Evolutionary conservation across 2,888 invertebrate genomes (phyloP).

Genomic region (Chrysolina oricalcia): DNA sequence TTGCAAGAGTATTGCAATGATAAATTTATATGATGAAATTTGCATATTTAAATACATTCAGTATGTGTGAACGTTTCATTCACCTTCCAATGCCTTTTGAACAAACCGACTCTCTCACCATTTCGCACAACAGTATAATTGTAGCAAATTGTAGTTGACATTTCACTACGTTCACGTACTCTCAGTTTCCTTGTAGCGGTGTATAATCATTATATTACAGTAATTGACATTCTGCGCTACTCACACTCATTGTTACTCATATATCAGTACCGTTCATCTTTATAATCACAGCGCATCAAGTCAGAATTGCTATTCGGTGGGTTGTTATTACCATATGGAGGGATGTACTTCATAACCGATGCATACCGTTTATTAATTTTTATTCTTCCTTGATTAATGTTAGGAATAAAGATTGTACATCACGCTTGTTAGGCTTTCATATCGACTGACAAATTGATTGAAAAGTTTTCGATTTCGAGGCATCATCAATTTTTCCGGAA

Average conservation of each 20-base stretch:
- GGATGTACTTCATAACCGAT: slow-evolving; percentile 3
- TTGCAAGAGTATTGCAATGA: too few species aligned
- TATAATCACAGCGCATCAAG: not conserved
- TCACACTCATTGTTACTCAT: not conserved
- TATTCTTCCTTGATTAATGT: not conserved
- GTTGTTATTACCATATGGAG: not conserved
- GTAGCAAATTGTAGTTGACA: not conserved
- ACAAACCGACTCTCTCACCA: too few species aligned
- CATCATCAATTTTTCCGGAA: not conserved
- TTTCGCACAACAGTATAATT: too few species aligned
- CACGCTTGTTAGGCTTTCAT: not conserved
- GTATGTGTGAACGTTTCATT: too few species aligned
- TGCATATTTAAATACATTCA: too few species aligned
- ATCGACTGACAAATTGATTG: not conserved
- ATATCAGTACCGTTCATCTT: not conserved
- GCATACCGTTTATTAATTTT: not conserved
- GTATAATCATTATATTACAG: slow-evolving; percentile 11
- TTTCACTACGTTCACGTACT: not conserved
- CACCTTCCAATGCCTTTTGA: too few species aligned
- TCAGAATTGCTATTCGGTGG: not conserved
- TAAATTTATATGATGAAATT: too few species aligned
- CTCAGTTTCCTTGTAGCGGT: not conserved
- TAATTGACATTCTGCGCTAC: slow-evolving; percentile 9
- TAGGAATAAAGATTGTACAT: not conserved
- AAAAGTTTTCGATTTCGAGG: not conserved